Conservation (phyloP, 2,797 vertebrate species). For the Pangasius djambal region DNA sequence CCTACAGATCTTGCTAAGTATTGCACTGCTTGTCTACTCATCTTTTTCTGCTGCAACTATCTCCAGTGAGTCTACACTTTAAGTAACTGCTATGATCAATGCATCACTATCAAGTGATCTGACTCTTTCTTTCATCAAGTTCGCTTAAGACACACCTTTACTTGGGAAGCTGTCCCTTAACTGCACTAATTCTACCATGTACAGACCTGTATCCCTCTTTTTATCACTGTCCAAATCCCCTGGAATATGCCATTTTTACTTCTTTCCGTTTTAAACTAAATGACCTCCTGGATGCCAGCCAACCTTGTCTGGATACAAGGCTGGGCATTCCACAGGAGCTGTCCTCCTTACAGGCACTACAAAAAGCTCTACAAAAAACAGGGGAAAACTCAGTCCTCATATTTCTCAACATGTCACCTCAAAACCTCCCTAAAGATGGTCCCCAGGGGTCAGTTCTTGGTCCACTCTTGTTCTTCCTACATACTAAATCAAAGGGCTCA, state of each 20-base stretch:
- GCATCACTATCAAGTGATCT: not conserved
- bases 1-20: not conserved
- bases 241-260: not conserved
- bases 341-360: not conserved
- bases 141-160: not conserved
- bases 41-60: not conserved
- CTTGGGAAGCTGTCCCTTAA: not conserved
- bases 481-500: not conserved
- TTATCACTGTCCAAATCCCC: not conserved
- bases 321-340: not conserved
- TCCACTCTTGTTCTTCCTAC: conserved; percentile 6
- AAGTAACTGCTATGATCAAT: not conserved
- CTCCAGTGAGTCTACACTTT: not conserved
- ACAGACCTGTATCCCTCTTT: not conserved
- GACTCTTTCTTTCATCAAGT: not conserved
- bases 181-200: not conserved
- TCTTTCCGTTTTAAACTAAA: conserved; percentile 10
- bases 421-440: not conserved
- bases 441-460: not conserved
- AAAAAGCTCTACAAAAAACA: not conserved
- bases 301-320: not conserved
- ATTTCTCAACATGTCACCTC: not conserved
- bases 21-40: not conserved
- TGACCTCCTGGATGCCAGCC: not conserved
- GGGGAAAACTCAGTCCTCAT: not conserved